Conservation (phyloP, 2,888 invertebrate species). For the Drosophila parthenogenetica region DNA sequence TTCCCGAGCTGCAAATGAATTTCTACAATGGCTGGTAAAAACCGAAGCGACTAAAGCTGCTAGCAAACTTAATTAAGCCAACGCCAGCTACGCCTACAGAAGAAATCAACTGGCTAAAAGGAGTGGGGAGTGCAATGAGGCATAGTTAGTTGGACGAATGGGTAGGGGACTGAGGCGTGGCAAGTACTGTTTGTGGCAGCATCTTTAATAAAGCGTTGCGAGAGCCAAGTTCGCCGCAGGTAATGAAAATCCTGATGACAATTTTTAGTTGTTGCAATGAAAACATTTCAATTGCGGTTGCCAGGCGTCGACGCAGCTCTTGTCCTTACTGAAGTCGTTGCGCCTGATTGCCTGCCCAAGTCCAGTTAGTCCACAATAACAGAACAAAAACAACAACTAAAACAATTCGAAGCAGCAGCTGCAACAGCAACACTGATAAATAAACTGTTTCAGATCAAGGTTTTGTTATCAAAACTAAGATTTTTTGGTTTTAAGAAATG, state of each 20-base stretch:
- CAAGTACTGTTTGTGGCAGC: slow-evolving; percentile 32
- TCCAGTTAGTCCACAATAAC: slow-evolving; percentile 10
- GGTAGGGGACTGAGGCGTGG: not conserved
- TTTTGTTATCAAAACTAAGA: too few relatives aligned
- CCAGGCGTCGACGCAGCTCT: slow-evolving; percentile 56
- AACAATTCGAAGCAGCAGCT: slow-evolving; percentile 18
- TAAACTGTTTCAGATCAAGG: too few relatives aligned
- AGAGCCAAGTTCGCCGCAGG: slow-evolving; percentile 75
- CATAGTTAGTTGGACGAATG: not conserved
- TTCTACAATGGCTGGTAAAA: slow-evolving; percentile 29
- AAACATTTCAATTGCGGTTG: slow-evolving; percentile 81
- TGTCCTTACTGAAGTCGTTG: slow-evolving; percentile 67
- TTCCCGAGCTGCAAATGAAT: slow-evolving; percentile 56
- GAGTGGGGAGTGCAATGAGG: not conserved
- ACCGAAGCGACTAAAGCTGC: slow-evolving; percentile 35
- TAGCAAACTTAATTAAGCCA: slow-evolving; percentile 76
- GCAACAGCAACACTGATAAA: slow-evolving; percentile 5
- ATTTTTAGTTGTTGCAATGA: slow-evolving; percentile 80
- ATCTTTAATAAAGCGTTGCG: slow-evolving; percentile 75
- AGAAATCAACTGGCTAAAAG: not conserved
- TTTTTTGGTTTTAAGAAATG: too few relatives aligned
- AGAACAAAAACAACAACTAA: slow-evolving; percentile 12
- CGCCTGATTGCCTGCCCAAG: slow-evolving; percentile 67
- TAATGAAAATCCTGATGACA: slow-evolving; percentile 81
- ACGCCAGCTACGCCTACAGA: slow-evolving; percentile 67